These are phyloP conservation scores for Lithobates pipiens DNA, from an alignment of 2,797 vertebrate species.

Conservation along the genomic window DNA sequence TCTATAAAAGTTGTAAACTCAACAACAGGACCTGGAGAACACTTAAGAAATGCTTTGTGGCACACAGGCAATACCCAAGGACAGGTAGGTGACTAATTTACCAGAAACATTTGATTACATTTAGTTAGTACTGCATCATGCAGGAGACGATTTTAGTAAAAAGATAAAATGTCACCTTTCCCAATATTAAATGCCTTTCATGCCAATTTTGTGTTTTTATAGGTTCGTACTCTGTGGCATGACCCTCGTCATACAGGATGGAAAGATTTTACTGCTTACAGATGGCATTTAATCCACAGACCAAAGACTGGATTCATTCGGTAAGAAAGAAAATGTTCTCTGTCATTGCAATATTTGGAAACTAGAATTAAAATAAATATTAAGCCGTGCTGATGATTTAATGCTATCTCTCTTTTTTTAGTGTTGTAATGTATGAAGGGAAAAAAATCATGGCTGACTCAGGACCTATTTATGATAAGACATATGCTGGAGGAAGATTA, in stretches of 20 bases:
- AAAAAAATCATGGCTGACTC: slow-evolving; percentile 99
- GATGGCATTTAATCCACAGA: slow-evolving; percentile 96
- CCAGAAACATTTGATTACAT: not conserved
- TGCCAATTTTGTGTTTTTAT: slow-evolving; percentile 44
- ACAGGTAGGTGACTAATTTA: slow-evolving; percentile 79
- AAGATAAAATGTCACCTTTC: not conserved
- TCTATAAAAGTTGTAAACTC: slow-evolving; percentile 99
- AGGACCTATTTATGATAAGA: slow-evolving; percentile 95
- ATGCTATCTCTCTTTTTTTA: slow-evolving; percentile 63
- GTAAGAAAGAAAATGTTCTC: slow-evolving; percentile 70
- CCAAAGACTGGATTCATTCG: slow-evolving; percentile 96
- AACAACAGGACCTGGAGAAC: slow-evolving; percentile 95
- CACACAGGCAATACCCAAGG: slow-evolving; percentile 95
- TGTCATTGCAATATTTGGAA: too few species aligned
- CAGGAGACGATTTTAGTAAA: not conserved
- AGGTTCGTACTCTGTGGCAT: slow-evolving; percentile 98
- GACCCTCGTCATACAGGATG: slow-evolving; percentile 97
- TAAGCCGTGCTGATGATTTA: not conserved
- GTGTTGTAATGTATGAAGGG: slow-evolving; percentile 98
- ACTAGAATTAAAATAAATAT: too few species aligned
- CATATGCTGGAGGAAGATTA: slow-evolving; percentile 93
- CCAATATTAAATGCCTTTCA: not conserved
- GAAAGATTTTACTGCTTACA: slow-evolving; percentile 99
- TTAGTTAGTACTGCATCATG: not conserved
- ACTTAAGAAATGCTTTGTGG: slow-evolving; percentile 97